These are phyloP conservation scores for Isotomurus palustris DNA, from an alignment of 2,888 invertebrate species.

Conservation along the genomic window DNA sequence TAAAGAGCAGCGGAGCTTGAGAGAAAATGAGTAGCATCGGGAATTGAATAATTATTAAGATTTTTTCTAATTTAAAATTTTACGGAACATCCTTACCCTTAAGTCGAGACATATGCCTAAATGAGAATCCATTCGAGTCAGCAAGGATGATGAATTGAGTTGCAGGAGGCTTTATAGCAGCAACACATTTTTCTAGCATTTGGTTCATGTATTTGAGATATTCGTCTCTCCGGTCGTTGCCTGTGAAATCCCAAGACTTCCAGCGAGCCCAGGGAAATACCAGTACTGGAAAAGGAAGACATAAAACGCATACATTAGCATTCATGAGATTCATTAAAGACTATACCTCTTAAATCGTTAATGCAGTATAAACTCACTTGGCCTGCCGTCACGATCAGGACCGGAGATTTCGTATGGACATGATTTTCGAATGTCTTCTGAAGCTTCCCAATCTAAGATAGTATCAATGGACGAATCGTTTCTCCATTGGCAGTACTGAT, in stretches of 20 bases:
- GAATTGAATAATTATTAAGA: not conserved
- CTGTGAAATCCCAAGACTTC: constrained; percentile 30
- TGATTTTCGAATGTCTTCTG: constrained; percentile 21
- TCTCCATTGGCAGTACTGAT: constrained; percentile 26
- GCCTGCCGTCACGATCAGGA: constrained; percentile 19
- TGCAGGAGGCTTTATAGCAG: constrained; percentile 18
- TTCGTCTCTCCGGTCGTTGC: constrained; percentile 9
- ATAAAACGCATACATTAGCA: not conserved
- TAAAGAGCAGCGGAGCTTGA: too few relatives aligned
- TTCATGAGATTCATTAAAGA: not conserved
- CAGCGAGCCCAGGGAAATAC: constrained; percentile 29
- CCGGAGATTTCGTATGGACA: constrained; percentile 25
- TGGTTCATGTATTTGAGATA: constrained; percentile 31
- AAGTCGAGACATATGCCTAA: constrained; percentile 27
- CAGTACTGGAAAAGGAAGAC: constrained; percentile 12
- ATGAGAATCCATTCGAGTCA: constrained; percentile 29
- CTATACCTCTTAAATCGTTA: not conserved
- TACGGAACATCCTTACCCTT: too few relatives aligned
- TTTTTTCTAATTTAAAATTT: too few relatives aligned
- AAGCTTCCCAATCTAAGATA: constrained; percentile 24
- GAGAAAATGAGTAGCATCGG: too few relatives aligned
- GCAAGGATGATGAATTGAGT: constrained; percentile 31
- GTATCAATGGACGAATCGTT: constrained; percentile 26
- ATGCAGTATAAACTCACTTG: constrained; percentile 12
- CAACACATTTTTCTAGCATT: constrained; percentile 26